A percentile compares a stretch with the other conserved stretches of the same genome.
Evolutionary conservation across 2,113 vertebrate genomes (phyloP).

Genomic region (Xiphophorus hellerii): DNA sequence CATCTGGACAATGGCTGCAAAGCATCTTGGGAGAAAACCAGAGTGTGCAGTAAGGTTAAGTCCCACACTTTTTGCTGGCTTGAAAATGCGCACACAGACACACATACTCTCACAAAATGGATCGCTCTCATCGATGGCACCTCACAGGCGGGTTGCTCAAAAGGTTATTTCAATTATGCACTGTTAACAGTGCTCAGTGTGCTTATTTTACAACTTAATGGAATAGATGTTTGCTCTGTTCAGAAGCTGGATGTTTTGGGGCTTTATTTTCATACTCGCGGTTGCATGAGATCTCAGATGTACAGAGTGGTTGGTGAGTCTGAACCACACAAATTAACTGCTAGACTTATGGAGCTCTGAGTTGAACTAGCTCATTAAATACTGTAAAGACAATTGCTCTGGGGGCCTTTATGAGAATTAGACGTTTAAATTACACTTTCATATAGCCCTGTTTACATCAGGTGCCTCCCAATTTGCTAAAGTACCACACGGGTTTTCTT

Average conservation of each 20-base stretch:
- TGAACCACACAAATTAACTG: background rate
- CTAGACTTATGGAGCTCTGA: background rate
- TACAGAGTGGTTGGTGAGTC: background rate
- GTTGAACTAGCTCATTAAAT: background rate
- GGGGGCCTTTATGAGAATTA: background rate
- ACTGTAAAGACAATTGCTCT: background rate
- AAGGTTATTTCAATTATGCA: slow-evolving; percentile 6
- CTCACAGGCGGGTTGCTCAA: slow-evolving; percentile 4
- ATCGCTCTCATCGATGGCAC: slow-evolving; percentile 6
- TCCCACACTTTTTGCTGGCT: slow-evolving; percentile 3
- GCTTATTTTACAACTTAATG: slow-evolving; percentile 2
- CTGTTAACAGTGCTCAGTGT: background rate
- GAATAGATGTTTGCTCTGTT: slow-evolving; percentile 3
- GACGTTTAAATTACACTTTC: background rate
- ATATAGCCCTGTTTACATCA: background rate
- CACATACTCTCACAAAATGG: background rate
- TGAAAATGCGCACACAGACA: background rate
- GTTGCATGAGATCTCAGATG: background rate
- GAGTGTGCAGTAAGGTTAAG: background rate
- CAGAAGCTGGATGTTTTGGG: background rate
- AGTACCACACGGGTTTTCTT: background rate
- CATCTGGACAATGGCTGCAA: background rate
- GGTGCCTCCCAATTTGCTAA: background rate
- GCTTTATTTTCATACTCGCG: background rate
- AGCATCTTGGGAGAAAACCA: background rate